Base-by-base conservation (phyloP, 2,113 vertebrate genomes). In the Labrus mixtus region DNA sequence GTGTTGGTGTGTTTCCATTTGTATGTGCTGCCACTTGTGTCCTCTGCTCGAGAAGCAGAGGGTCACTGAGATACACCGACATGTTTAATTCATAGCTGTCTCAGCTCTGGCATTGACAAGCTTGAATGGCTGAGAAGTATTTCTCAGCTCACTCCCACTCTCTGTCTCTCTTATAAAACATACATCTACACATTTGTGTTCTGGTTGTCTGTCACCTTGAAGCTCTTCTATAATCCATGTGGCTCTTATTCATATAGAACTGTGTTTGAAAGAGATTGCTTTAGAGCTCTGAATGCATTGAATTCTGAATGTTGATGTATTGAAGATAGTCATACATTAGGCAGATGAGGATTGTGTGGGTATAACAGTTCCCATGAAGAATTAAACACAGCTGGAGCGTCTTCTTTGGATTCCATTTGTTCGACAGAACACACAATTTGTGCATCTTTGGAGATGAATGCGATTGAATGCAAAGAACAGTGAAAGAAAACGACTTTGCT, bases 61-160 rank as follows among this genome's bases (percentile, higher is more conserved):
- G 53, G 65, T 82, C 80, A 73, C 62, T 22, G 68, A 73, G 76
- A 85, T 56, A 76, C 80, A 82, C 54, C 51, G 69, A 77, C 15
- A 87, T 90, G 78, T 88, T 90, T 90, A 82, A 89, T 90, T 88
- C 87, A 89, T 83, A 25, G 59, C 43, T 9, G 46, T 51, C 69
- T 81, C 71, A 39, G 68, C 70, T 67, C 67, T 63, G 55, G n/a
- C 48, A 25, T 7, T 50, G 81, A 83, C 82, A 65, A 77, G 76
- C 78, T 60, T 68, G 69, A 67, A 48, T 57, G 60, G 64, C 48
- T 68, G 67, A 71, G 65, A 71, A 48, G 57, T 66, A 64, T 46
- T 48, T 37, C 65, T 59, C 76, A 7, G 51, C 67, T 50, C 10
- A 33, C 61, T 60, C 54, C 46, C 41, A 41, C 57, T 63, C 33